Percentiles rank a stretch among this genome's conserved stretches.
Evolutionary conservation across 2,113 vertebrate species (phyloP).

Genomic region (Sturnira hondurensis): DNA sequence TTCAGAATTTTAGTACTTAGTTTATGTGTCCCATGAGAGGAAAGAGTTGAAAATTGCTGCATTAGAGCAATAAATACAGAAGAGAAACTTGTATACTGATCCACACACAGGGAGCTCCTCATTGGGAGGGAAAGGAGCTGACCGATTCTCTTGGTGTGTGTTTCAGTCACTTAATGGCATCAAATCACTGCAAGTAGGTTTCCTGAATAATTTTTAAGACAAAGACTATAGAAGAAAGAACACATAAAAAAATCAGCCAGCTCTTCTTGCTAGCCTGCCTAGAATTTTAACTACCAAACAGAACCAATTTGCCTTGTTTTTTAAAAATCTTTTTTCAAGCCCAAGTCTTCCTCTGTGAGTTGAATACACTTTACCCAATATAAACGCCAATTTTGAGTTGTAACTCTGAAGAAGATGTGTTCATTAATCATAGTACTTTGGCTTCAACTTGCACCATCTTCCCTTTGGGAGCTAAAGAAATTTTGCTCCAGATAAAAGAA

Average conservation of each 20-base stretch:
- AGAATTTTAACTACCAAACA: constrained; percentile 32
- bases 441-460: neutral
- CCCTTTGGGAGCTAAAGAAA: constrained; percentile 4
- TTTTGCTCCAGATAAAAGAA: constrained; percentile 36
- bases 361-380: constrained; percentile 21
- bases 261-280: neutral
- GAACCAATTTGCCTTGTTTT: neutral
- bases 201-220: neutral
- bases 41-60: too few relatives aligned
- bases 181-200: neutral
- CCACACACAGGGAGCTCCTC: neutral
- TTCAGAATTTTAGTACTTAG: too few relatives aligned
- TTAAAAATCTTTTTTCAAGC: neutral
- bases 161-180: neutral
- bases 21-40: too few relatives aligned
- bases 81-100: neutral
- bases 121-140: neutral
- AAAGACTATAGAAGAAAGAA: neutral
- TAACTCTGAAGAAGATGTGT: neutral
- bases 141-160: neutral
- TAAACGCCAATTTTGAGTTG: neutral
- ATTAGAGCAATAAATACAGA: neutral
- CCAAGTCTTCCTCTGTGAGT: constrained; percentile 21
- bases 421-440: neutral
- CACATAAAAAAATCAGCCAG: neutral